Conservation (phyloP, 1,140 invertebrate genomes). For the Drosophila nasuta region DNA sequence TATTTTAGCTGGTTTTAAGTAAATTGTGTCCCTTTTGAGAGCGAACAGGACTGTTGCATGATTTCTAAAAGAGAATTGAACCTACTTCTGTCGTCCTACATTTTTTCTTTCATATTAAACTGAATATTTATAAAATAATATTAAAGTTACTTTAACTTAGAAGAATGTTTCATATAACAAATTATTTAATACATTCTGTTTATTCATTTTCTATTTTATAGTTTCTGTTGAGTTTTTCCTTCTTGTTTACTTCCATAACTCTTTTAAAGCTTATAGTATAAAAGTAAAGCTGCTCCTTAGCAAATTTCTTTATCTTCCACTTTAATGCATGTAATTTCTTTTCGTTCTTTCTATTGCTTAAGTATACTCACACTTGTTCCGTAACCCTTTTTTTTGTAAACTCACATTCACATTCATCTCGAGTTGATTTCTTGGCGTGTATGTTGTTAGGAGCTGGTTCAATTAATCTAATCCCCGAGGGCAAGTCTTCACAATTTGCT, state of each 20-base stretch:
- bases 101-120: background rate
- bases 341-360: background rate
- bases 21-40: background rate
- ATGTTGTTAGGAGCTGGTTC: conserved; percentile 35
- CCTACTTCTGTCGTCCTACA: background rate
- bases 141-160: too few species aligned
- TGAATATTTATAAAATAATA: background rate
- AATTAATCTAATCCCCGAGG: conserved; percentile 44
- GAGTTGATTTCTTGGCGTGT: conserved; percentile 35
- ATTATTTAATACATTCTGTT: too few species aligned
- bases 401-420: conserved; percentile 23
- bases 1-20: background rate
- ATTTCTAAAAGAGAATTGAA: background rate
- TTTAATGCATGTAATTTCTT: background rate
- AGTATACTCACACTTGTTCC: background rate
- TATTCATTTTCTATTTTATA: too few species aligned
- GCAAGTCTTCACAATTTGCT: conserved; percentile 30
- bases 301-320: background rate
- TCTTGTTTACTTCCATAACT: too few species aligned
- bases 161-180: too few species aligned
- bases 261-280: background rate
- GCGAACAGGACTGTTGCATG: background rate
- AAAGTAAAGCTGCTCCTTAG: background rate
- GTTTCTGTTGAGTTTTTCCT: too few species aligned
- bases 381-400: conserved; percentile 1